Evolutionary conservation across 2,888 invertebrate species (phyloP).

Genomic region (Silvanus unidentatus): DNA sequence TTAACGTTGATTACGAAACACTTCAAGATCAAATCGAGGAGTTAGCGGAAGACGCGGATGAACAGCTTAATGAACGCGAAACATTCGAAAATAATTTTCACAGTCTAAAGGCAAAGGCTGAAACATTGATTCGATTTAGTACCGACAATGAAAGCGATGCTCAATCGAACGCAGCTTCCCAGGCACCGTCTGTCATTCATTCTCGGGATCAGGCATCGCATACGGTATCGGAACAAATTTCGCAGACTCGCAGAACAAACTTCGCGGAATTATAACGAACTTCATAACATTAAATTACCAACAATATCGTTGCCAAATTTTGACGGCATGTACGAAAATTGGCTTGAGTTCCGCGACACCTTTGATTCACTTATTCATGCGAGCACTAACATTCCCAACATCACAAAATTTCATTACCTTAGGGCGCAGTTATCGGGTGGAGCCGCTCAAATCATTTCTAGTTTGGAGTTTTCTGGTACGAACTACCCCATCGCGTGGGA

Average conservation of each 20-base stretch:
- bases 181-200: no score
- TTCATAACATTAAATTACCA: slow-evolving; percentile 1
- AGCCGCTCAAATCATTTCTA: slow-evolving; percentile 12
- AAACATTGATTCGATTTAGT: background rate
- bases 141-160: no score
- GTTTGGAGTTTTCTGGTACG: slow-evolving; percentile 8
- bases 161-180: no score
- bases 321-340: slow-evolving; percentile 8
- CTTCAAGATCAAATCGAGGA: no score
- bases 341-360: slow-evolving; percentile 11
- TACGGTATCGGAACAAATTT: no score
- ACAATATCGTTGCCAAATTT: slow-evolving; percentile 9
- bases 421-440: slow-evolving; percentile 10
- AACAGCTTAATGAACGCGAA: background rate
- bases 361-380: slow-evolving; percentile 12
- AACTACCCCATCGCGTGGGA: slow-evolving; percentile 16
- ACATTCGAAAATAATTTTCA: background rate
- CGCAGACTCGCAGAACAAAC: no score
- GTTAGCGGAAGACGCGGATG: background rate
- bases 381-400: slow-evolving; percentile 6
- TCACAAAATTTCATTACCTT: slow-evolving; percentile 18
- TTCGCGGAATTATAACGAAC: no score
- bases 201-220: no score
- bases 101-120: background rate
- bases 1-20: no score